A percentile compares a stretch with the other conserved stretches of the same genome.
Evolutionary conservation across 92 coral and sea anemone genomes (phyloP).

Genomic region (Porites lobata): DNA sequence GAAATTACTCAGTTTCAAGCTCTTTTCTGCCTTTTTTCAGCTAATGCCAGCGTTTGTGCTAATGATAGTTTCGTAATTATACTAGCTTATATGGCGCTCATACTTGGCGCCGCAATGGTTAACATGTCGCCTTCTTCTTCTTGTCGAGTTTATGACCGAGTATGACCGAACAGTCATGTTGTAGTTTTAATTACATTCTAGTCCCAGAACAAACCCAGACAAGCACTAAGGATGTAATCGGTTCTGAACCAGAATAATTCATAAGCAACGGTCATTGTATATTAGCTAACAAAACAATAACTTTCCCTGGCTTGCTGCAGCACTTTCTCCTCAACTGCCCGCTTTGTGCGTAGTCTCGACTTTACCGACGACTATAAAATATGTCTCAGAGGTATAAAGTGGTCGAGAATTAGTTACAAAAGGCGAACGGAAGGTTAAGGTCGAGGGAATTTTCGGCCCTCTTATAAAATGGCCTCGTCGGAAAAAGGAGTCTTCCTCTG

Average conservation of each 20-base stretch:
- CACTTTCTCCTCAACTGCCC: not conserved
- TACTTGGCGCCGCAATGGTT: too few relatives aligned
- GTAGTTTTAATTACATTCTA: not conserved
- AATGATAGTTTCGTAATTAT: too few relatives aligned
- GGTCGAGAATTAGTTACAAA: not conserved
- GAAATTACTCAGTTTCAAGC: too few relatives aligned
- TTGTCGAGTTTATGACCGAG: too few relatives aligned
- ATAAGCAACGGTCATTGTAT: not conserved
- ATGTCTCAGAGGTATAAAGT: not conserved
- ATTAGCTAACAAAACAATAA: not conserved
- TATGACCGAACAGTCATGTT: too few relatives aligned
- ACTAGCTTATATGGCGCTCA: too few relatives aligned
- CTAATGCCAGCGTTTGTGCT: too few relatives aligned
- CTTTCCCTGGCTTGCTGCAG: not conserved
- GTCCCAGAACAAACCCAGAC: not conserved
- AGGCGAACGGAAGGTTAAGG: not conserved
- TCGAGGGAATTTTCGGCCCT: slow-evolving; percentile 1
- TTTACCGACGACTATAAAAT: not conserved
- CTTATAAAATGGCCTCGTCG: slow-evolving; percentile 20
- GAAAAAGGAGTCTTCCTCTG: not conserved
- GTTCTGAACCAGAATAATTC: not conserved
- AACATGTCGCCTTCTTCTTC: too few relatives aligned
- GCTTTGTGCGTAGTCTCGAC: not conserved
- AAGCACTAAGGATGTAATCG: not conserved
- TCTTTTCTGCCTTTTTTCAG: too few relatives aligned